phyloP scores from a whole-genome alignment of 2,113 vertebrate genomes.

The Gila orcuttii region DNA sequence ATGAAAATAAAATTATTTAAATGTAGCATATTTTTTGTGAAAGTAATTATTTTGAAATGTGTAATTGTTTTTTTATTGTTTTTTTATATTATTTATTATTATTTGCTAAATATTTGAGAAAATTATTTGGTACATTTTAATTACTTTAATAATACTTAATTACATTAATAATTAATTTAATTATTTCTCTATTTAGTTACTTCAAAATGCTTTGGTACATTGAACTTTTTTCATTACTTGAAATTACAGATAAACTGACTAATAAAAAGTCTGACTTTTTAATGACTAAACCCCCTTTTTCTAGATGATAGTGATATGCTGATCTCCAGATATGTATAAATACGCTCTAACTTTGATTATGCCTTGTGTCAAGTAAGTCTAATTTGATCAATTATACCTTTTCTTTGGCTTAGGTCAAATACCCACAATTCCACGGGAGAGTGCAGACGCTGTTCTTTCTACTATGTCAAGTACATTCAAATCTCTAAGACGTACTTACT shows the following conservation, averaged over 20 bases:
- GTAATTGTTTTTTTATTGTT: not conserved
- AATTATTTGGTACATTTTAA: not conserved
- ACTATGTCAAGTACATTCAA: not conserved
- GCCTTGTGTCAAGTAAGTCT: not conserved
- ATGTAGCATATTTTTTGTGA: not conserved
- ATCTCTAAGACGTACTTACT: not conserved
- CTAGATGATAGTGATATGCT: not conserved
- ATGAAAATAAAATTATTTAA: not conserved
- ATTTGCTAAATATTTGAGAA: too few species aligned
- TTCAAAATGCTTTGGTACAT: not conserved
- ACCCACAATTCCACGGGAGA: accelerated
- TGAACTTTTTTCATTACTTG: too few species aligned
- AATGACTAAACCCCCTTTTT: not conserved
- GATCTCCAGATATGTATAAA: too few species aligned
- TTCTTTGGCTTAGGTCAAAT: not conserved
- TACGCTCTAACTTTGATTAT: not conserved
- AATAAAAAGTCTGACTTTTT: too few species aligned
- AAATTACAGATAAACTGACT: too few species aligned
- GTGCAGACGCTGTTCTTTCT: not conserved
- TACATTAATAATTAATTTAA: not conserved
- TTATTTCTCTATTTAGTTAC: not conserved
- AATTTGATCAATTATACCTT: not conserved
- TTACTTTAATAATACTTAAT: too few species aligned
- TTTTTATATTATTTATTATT: too few species aligned
- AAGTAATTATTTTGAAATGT: not conserved